A percentile compares a stretch with the other conserved stretches of the same genome.
phyloP scores from a whole-genome alignment of 2,113 vertebrate species.

The Uropsilus gracilis region DNA sequence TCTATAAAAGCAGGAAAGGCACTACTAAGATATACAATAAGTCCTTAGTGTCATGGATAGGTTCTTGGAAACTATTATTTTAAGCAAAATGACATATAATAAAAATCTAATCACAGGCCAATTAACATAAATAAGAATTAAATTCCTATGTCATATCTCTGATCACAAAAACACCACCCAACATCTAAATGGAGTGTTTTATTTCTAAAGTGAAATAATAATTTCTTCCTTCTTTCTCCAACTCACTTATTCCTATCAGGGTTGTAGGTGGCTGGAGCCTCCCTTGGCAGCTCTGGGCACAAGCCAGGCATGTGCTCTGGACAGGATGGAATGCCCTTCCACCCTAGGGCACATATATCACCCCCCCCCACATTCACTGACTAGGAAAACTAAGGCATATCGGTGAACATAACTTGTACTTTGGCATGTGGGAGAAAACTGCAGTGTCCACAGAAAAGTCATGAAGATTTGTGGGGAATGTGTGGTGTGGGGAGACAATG shows the following conservation, averaged over 20 bases:
- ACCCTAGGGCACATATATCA: too few relatives aligned
- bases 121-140: neutral
- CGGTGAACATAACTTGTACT: neutral
- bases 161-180: neutral
- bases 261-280: too few relatives aligned
- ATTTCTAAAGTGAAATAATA: too few relatives aligned
- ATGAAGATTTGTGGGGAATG: too few relatives aligned
- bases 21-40: neutral
- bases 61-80: neutral
- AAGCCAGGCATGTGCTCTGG: too few relatives aligned
- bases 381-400: too few relatives aligned
- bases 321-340: too few relatives aligned
- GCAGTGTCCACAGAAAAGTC: neutral
- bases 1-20: neutral
- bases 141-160: neutral
- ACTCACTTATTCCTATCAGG: too few relatives aligned
- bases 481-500: too few relatives aligned
- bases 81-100: neutral
- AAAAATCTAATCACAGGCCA: neutral
- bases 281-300: too few relatives aligned
- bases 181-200: neutral
- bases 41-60: neutral
- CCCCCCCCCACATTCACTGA: too few relatives aligned
- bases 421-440: neutral
- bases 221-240: too few relatives aligned